A percentile compares a stretch with the other conserved stretches of the same genome.
Evolutionary conservation across 2,113 vertebrate genomes (phyloP).

Genomic region (Rhea pennata): DNA sequence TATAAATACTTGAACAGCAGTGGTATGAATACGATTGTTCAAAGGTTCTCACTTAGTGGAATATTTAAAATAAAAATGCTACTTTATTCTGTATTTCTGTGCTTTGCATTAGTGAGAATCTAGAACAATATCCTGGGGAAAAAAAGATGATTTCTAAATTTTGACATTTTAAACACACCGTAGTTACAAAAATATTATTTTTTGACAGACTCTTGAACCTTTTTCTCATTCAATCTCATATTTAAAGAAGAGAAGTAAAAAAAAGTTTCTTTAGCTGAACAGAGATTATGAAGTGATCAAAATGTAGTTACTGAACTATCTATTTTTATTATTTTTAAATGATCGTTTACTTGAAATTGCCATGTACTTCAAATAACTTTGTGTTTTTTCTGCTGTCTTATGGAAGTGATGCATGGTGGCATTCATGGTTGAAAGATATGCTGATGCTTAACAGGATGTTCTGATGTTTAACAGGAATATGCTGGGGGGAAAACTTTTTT

Average conservation of each 20-base stretch:
- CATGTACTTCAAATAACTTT: not conserved
- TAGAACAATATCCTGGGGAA: not conserved
- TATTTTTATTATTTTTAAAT: not conserved
- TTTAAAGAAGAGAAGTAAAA: not conserved
- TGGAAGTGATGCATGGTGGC: not conserved
- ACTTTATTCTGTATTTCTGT: not conserved
- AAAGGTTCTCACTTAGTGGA: not conserved
- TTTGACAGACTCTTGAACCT: not conserved
- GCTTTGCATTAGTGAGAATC: not conserved
- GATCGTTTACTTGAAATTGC: not conserved
- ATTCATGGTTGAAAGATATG: not conserved
- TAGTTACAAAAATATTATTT: not conserved
- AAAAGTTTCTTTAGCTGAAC: not conserved
- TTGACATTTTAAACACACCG: not conserved
- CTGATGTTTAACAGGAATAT: not conserved
- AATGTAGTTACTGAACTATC: not conserved
- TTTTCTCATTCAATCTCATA: not conserved
- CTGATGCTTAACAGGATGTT: not conserved
- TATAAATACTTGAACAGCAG: not conserved
- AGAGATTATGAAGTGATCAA: not conserved
- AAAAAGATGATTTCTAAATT: not conserved
- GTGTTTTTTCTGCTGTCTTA: slow-evolving; percentile 1
- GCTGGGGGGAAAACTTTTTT: not conserved
- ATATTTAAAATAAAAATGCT: not conserved
- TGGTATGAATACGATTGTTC: not conserved